A percentile compares a stretch with the other conserved stretches of the same genome.
Evolutionary conservation across 2,113 vertebrate species (phyloP).

Genomic region (Platichthys stellatus): DNA sequence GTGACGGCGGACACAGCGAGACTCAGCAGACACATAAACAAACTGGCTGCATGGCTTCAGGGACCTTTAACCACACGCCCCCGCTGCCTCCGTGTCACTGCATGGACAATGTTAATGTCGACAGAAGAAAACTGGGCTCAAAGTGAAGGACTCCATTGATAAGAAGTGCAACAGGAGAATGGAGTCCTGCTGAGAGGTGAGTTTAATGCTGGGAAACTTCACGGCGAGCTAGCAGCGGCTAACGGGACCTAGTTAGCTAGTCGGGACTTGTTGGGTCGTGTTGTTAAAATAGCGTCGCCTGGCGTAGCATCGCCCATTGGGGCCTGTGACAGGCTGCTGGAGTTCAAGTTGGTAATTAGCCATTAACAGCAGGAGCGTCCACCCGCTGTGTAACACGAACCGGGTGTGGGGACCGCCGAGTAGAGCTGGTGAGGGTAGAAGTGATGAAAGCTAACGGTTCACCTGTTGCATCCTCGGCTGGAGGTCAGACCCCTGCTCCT

Average conservation of each 20-base stretch:
- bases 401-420: neutral
- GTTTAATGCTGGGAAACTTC: conserved; percentile 39
- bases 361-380: neutral
- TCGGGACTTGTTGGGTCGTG: neutral
- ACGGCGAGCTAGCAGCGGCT: conserved; percentile 58
- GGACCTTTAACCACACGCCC: conserved; percentile 21
- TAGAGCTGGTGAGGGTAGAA: neutral
- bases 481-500: neutral
- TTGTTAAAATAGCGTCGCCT: neutral
- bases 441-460: conserved; percentile 4
- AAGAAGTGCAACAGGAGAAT: conserved; percentile 30
- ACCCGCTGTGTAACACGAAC: conserved; percentile 35
- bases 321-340: neutral
- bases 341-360: conserved; percentile 50
- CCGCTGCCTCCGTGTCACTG: neutral
- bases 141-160: neutral
- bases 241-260: conserved; percentile 22
- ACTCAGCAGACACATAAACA: conserved; percentile 65
- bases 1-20: conserved; percentile 40
- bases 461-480: conserved; percentile 56
- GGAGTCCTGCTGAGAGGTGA: conserved; percentile 48
- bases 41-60: conserved; percentile 31
- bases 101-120: neutral
- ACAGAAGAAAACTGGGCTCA: neutral
- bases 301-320: neutral